These are phyloP conservation scores for Trilocha varians DNA, from an alignment of 2,888 invertebrate genomes.

Conservation along the genomic window DNA sequence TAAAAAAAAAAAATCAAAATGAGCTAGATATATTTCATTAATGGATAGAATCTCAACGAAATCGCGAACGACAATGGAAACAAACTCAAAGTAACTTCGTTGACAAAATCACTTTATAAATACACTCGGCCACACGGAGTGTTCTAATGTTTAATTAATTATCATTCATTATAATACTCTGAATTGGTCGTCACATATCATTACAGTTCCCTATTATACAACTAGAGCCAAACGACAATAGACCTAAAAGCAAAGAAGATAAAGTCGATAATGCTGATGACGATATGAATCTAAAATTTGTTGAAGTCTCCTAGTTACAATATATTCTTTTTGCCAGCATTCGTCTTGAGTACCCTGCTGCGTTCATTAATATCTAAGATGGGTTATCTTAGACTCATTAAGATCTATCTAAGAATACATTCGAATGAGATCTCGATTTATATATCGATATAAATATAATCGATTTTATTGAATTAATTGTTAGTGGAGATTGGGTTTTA, in stretches of 20 bases:
- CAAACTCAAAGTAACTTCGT: constrained; percentile 28
- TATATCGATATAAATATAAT: background rate
- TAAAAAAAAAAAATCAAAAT: no score
- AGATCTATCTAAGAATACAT: constrained; percentile 2
- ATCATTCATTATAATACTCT: constrained; percentile 42
- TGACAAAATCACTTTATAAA: constrained; percentile 61
- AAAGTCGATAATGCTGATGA: no score
- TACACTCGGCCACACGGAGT: constrained; percentile 47
- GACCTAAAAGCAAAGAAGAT: background rate
- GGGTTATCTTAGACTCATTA: constrained; percentile 4
- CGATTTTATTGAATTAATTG: background rate
- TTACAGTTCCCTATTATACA: constrained; percentile 7
- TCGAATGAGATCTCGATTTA: background rate
- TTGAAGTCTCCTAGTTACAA: no score
- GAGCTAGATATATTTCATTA: no score
- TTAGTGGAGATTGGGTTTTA: background rate
- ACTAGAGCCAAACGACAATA: background rate
- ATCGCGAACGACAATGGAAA: constrained; percentile 28
- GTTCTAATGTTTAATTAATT: constrained; percentile 54
- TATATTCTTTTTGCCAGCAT: background rate
- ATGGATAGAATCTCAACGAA: no score
- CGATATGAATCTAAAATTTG: no score
- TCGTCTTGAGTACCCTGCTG: constrained; percentile 11
- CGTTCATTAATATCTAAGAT: constrained; percentile 19
- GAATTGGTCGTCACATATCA: constrained; percentile 38